A percentile compares a stretch with the other conserved stretches of the same genome.
phyloP scores from a whole-genome alignment of 2,888 invertebrate species.

The Dicycla oo region DNA sequence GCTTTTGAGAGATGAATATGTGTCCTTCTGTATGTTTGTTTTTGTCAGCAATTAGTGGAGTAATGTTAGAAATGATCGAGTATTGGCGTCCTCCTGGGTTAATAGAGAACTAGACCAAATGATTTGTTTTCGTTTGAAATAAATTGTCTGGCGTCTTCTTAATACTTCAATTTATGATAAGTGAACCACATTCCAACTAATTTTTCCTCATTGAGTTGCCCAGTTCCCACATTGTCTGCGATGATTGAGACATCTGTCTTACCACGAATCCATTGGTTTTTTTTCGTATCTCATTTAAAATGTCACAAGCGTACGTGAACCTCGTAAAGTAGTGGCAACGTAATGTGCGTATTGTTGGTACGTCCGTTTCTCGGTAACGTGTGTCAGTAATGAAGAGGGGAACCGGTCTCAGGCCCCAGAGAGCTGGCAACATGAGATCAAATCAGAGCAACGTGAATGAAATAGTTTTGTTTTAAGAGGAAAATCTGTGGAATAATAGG shows the following conservation, averaged over 20 bases:
- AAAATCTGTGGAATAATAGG: conserved; percentile 26
- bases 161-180: conserved; percentile 10
- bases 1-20: conserved; percentile 40
- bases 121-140: conserved; percentile 17
- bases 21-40: conserved; percentile 24
- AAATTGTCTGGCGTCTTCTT: not conserved
- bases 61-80: conserved; percentile 34
- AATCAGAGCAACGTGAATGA: conserved; percentile 63
- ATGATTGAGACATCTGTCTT: conserved; percentile 52
- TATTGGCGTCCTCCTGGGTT: conserved; percentile 16
- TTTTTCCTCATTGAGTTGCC: conserved; percentile 10
- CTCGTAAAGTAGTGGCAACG: conserved; percentile 54
- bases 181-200: conserved; percentile 9
- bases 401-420: conserved; percentile 78
- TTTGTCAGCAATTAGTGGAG: conserved; percentile 48
- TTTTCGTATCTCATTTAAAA: conserved; percentile 57
- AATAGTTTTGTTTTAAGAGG: conserved; percentile 44
- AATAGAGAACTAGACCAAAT: conserved; percentile 22
- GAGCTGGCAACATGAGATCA: conserved; percentile 63
- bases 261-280: conserved; percentile 47
- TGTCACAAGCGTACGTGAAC: conserved; percentile 45
- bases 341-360: conserved; percentile 55
- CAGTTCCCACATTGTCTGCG: conserved; percentile 35
- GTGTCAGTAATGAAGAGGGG: conserved; percentile 78
- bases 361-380: conserved; percentile 57